A percentile compares a stretch with the other conserved stretches of the same genome.
Conservation (phyloP, 2,888 invertebrate species). For the Odontocolon sp. region DNA sequence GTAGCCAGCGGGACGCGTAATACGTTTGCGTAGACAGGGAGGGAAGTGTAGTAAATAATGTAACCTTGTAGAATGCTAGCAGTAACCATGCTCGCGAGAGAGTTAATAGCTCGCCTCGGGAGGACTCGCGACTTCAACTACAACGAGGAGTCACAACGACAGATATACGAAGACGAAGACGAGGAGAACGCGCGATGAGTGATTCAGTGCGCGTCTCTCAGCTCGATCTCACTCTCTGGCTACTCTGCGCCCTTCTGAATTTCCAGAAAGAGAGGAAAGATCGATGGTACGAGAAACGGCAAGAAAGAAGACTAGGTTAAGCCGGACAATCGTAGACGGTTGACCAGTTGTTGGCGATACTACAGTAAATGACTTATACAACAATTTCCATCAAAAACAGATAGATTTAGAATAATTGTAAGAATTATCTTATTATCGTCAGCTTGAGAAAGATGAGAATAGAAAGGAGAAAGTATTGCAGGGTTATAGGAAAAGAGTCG, state of each 20-base stretch:
- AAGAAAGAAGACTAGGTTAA: conserved; percentile 35
- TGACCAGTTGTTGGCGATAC: too few species aligned
- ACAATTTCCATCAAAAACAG: too few species aligned
- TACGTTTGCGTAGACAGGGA: conserved; percentile 65
- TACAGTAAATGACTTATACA: too few species aligned
- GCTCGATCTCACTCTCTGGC: conserved; percentile 70
- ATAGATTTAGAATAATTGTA: too few species aligned
- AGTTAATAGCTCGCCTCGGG: conserved; percentile 76
- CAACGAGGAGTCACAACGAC: conserved; percentile 26
- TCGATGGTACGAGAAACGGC: conserved; percentile 46
- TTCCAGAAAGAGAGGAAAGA: conserved; percentile 63
- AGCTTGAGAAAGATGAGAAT: conserved; percentile 20
- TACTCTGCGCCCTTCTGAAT: conserved; percentile 53
- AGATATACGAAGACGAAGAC: conserved; percentile 32
- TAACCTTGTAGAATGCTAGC: conserved; percentile 73
- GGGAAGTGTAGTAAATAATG: conserved; percentile 73
- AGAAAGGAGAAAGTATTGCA: conserved; percentile 34
- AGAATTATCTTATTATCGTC: too few species aligned
- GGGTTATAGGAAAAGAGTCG: conserved; percentile 24
- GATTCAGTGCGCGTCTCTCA: conserved; percentile 77
- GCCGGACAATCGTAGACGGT: too few species aligned
- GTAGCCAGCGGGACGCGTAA: conserved; percentile 60
- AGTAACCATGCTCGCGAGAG: conserved; percentile 64
- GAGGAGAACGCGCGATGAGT: conserved; percentile 71
- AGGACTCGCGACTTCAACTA: conserved; percentile 64